Percentiles rank a stretch among this genome's conserved stretches.
Evolutionary conservation across 2,888 invertebrate species (phyloP).

Genomic region (Pollenia amentaria): DNA sequence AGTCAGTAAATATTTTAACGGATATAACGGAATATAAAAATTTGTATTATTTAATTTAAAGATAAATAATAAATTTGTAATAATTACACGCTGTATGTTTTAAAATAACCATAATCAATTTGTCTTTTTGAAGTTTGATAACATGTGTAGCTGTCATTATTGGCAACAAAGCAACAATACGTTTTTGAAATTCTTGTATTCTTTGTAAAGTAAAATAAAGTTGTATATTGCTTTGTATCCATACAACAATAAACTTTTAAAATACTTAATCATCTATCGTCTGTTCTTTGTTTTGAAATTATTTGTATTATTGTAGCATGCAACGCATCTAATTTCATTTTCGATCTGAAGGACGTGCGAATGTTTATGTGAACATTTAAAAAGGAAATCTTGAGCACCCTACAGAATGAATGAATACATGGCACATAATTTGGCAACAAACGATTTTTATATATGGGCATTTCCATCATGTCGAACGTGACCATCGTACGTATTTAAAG

Average conservation of each 20-base stretch:
- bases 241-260: slow-evolving; percentile 57
- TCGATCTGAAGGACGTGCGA: slow-evolving; percentile 18
- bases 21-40: neutral
- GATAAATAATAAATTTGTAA: slow-evolving; percentile 6
- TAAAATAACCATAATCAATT: slow-evolving; percentile 50
- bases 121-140: slow-evolving; percentile 38
- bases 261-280: slow-evolving; percentile 64
- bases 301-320: slow-evolving; percentile 45
- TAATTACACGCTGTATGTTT: slow-evolving; percentile 5
- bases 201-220: neutral
- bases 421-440: neutral
- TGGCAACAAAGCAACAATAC: slow-evolving; percentile 32
- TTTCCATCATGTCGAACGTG: too few relatives aligned
- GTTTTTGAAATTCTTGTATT: slow-evolving; percentile 8
- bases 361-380: neutral
- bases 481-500: too few relatives aligned
- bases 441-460: too few relatives aligned
- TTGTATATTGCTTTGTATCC: neutral
- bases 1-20: neutral
- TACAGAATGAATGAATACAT: neutral
- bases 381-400: neutral
- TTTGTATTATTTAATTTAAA: neutral
- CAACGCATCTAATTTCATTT: slow-evolving; percentile 44
- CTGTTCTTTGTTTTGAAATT: slow-evolving; percentile 36
- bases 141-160: slow-evolving; percentile 63